Base-by-base conservation (phyloP, 2,888 invertebrate genomes). In the Sthenelais limicola region DNA sequence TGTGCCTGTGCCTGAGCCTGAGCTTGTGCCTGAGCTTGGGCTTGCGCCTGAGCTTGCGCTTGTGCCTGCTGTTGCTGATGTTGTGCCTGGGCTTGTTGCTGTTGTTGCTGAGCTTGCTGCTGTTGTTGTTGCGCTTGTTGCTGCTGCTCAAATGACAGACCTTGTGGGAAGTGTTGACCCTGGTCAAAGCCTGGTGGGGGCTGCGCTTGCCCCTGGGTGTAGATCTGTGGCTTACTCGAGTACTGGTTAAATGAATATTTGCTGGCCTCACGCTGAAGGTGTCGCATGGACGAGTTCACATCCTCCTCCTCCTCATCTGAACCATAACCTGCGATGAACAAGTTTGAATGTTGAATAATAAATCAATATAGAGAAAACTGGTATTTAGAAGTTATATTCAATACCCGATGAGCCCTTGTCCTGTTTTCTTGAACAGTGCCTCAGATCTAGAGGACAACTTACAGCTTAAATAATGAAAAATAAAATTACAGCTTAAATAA, bases 211-310 rank as follows among this genome's bases (percentile, higher is more conserved):
- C 32, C 51, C 26, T 71, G 73, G 24, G 48, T 26, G 48, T 78
- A 78, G 28, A 78, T 32, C 70, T 77, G 77, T 24, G 78, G 78
- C 51, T 78, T 77, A 30, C 78, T 68, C 4, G 74, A 71, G 68
- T 77, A 77, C 72, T 78, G 78, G 68, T 78, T 77, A 72, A 62
- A 78, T 9, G 58, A 47, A 49, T 74, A 76, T 48, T 74, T 74
- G 52, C 66, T 72, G 1, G 67, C 72, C 18, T 74, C 72, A 28
- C 68, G 49, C 72, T 71, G 73, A 7, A 71, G 75, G 38, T 73
- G 71, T 5, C 54, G 38, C 68, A 72, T 58, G 15, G 69, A 56
- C 5, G 72, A 68, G 30, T 72, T 38, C 43, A 68, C 71, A 56
- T 77, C 73, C 12, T 69, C 76, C 30, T 74, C 77, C 52, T 76